These are phyloP conservation scores for Catharus ustulatus DNA, from an alignment of 2,797 vertebrate species.

Conservation along the genomic window DNA sequence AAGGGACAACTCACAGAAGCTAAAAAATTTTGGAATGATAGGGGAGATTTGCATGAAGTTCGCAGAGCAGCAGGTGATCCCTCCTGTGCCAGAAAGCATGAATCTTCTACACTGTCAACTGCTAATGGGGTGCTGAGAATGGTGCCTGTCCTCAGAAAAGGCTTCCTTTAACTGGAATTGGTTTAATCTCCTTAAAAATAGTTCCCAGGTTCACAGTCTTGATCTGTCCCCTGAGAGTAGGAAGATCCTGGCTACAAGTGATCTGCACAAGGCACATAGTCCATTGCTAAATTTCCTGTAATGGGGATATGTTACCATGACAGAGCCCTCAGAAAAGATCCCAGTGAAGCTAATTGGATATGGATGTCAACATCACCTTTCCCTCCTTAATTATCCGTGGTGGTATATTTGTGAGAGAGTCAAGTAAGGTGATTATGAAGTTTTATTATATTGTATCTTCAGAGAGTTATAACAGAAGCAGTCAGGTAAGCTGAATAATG, in stretches of 20 bases:
- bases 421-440: background rate
- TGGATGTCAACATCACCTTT: background rate
- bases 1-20: background rate
- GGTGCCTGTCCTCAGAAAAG: background rate
- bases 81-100: background rate
- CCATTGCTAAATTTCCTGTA: background rate
- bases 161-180: background rate
- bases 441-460: background rate
- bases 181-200: background rate
- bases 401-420: background rate
- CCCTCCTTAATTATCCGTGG: background rate
- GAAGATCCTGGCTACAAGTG: background rate
- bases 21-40: background rate
- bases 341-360: background rate
- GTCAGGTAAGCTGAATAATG: background rate
- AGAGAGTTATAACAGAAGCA: background rate
- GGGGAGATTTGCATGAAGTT: background rate
- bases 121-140: background rate
- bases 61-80: background rate
- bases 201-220: background rate
- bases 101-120: background rate
- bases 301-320: rapidly evolving
- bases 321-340: background rate
- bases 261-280: background rate
- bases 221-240: background rate